Evolutionary conservation across 2,797 vertebrate species (phyloP).

Genomic region (Karalla daura): DNA sequence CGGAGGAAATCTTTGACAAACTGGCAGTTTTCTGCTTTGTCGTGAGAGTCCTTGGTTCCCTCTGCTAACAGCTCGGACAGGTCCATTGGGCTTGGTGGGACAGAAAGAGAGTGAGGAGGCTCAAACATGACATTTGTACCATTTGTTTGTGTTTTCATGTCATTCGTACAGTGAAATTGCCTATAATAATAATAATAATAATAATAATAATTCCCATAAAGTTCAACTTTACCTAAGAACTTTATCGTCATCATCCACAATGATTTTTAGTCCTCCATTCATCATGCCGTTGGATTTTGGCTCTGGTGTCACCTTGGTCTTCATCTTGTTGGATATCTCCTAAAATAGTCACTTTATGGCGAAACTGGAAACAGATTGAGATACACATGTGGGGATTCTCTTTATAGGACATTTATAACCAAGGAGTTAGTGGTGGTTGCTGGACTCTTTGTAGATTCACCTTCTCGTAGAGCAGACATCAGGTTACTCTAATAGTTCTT

Average conservation of each 20-base stretch:
- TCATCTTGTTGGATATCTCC: conserved; percentile 19
- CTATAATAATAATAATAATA: too few relatives aligned
- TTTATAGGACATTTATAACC: too few relatives aligned
- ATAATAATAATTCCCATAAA: too few relatives aligned
- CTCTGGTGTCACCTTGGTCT: conserved; percentile 25
- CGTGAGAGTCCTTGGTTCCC: conserved; percentile 89
- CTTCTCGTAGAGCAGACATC: too few relatives aligned
- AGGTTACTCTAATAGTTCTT: too few relatives aligned
- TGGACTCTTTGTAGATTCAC: too few relatives aligned
- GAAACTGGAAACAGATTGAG: not conserved
- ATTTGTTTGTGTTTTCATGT: not conserved
- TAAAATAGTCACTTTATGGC: not conserved
- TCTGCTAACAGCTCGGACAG: conserved; percentile 89
- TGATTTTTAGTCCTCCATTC: conserved; percentile 28
- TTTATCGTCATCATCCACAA: conserved; percentile 43
- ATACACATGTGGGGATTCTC: too few relatives aligned
- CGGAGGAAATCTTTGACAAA: conserved; percentile 93
- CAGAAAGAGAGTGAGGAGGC: not conserved
- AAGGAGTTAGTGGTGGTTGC: too few relatives aligned
- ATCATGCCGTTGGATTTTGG: conserved; percentile 1
- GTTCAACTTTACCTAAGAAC: conserved; percentile 62
- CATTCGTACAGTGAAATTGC: not conserved
- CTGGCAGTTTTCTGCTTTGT: conserved; percentile 87
- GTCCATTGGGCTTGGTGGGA: conserved; percentile 79
- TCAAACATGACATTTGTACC: not conserved